Evolutionary conservation across 2,797 vertebrate species (phyloP).

Genomic region (Syngnathus acus): DNA sequence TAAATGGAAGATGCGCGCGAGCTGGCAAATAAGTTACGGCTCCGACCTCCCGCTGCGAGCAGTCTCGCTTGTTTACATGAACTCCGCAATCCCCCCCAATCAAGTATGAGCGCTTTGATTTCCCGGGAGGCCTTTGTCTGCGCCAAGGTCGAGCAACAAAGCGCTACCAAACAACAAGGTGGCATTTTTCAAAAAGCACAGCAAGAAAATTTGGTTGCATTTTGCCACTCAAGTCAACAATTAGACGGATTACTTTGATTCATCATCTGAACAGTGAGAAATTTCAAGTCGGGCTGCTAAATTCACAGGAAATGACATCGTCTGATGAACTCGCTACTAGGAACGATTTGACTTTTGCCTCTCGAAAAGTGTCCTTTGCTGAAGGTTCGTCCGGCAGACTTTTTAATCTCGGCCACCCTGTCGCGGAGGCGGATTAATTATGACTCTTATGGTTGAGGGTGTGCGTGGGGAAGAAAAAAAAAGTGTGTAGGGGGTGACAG

Average conservation of each 20-base stretch:
- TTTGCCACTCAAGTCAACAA: background rate
- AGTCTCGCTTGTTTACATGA: slow-evolving; percentile 4
- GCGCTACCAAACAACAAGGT: background rate
- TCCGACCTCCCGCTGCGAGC: background rate
- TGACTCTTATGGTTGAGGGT: slow-evolving; percentile 49
- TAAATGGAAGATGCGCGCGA: background rate
- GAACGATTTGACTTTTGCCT: background rate
- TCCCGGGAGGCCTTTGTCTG: background rate
- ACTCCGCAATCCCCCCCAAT: background rate
- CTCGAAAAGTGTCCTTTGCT: slow-evolving; percentile 54
- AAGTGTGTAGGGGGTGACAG: slow-evolving; percentile 15
- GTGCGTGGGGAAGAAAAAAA: background rate
- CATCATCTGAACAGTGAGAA: background rate
- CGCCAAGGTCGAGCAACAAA: background rate
- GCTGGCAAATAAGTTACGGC: background rate
- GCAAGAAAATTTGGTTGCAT: background rate
- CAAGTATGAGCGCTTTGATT: slow-evolving; percentile 6
- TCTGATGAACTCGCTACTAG: background rate
- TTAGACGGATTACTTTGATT: background rate
- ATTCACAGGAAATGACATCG: background rate
- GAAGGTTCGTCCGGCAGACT: slow-evolving; percentile 53
- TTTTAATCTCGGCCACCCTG: slow-evolving; percentile 64
- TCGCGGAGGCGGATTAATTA: slow-evolving; percentile 66
- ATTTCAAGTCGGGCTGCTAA: background rate
- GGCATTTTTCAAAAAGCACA: background rate